Evolutionary conservation across 2,888 invertebrate genomes (phyloP).

Genomic region (Netelia virgata): DNA sequence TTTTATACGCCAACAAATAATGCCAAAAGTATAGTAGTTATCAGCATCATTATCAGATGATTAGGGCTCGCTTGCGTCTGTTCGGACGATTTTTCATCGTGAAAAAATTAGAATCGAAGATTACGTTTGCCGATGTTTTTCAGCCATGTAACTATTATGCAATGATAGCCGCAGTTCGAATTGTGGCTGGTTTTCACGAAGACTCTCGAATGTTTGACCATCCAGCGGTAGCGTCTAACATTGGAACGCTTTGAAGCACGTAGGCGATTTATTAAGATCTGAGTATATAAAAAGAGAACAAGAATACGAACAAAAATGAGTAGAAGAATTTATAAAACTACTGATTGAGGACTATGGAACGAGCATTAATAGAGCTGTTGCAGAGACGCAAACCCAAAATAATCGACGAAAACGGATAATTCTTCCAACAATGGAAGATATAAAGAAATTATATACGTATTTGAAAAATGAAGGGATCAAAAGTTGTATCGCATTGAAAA

Average conservation of each 20-base stretch:
- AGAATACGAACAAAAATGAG: conserved; percentile 32
- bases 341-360: conserved; percentile 41
- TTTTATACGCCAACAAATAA: conserved; percentile 66
- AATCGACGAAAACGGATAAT: conserved; percentile 57
- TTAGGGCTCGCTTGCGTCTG: conserved; percentile 64
- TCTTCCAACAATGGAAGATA: conserved; percentile 61
- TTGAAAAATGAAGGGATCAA: conserved; percentile 34
- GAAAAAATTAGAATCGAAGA: conserved; percentile 50
- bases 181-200: conserved; percentile 54
- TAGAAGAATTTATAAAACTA: conserved; percentile 59
- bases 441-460: conserved; percentile 56
- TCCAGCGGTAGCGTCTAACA: conserved; percentile 55
- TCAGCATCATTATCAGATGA: conserved; percentile 62
- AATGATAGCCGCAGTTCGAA: conserved; percentile 44
- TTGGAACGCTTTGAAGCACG: conserved; percentile 62
- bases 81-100: conserved; percentile 65
- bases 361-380: conserved; percentile 52
- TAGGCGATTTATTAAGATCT: conserved; percentile 54
- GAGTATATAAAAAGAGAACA: conserved; percentile 56
- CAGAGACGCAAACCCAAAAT: conserved; percentile 52
- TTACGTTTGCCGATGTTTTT: conserved; percentile 59
- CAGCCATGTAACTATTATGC: conserved; percentile 56
- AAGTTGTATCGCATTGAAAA: conserved; percentile 31
- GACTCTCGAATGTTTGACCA: conserved; percentile 41
- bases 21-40: conserved; percentile 57